Evolutionary conservation across 2,113 vertebrate genomes (phyloP).

Genomic region (Mionectes macconnelli): DNA sequence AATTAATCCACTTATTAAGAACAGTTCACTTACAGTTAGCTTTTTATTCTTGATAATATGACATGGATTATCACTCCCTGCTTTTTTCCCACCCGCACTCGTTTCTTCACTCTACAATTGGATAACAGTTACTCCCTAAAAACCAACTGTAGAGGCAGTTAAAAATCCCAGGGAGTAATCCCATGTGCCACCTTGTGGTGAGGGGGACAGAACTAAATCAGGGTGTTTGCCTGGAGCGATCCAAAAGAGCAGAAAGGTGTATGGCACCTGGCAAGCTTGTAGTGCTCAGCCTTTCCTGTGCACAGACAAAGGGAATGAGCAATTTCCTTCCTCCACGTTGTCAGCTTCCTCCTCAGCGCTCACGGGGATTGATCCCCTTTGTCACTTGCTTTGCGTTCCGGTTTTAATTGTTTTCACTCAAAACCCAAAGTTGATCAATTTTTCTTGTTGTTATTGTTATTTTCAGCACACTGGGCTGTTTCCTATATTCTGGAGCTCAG

Average conservation of each 20-base stretch:
- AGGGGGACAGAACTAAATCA: background rate
- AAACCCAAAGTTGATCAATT: background rate
- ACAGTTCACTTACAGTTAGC: background rate
- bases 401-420: background rate
- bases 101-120: background rate
- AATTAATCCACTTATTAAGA: background rate
- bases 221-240: background rate
- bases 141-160: background rate
- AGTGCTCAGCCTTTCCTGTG: background rate
- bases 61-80: background rate
- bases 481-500: background rate
- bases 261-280: background rate
- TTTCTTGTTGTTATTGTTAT: background rate
- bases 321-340: background rate
- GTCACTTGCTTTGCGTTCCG: background rate
- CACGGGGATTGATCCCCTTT: background rate
- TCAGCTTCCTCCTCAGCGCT: background rate
- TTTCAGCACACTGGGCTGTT: background rate
- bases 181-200: conserved; percentile 26
- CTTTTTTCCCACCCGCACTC: background rate
- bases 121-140: background rate
- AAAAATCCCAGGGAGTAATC: background rate
- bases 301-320: background rate
- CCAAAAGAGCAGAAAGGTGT: background rate
- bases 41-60: background rate